Evolutionary conservation across 2,888 invertebrate genomes (phyloP), one percentile per base, ranked within the genome.

Genomic region (Drosophila peninsularis): DNA sequence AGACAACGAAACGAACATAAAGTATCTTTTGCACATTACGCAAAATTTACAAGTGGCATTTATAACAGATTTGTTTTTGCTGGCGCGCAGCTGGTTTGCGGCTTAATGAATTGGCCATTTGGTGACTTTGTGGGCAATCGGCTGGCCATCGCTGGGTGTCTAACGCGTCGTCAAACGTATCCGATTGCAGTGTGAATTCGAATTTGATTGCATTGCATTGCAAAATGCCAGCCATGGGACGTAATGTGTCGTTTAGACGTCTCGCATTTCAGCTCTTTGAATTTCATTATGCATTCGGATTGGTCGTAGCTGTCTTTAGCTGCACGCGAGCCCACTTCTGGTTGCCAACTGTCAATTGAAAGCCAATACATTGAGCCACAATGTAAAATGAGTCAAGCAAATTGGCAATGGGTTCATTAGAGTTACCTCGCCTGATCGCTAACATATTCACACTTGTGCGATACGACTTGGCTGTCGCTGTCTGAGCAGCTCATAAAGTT

Each of bases 71-170:
- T 21, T 24, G 21, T n/a, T n/a, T n/a, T 4, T 21, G 50, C 52
- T 47, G 14, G 13, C 41, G 50, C 47, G 65, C 75, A 69, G 76
- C 70, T 73, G 65, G 55, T 67, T 47, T 32, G 32, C 54, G 19
- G 62, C 61, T 45, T 67, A 82, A 81, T 82, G 86, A 81, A 76
- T 82, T 77, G 87, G 63, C 80, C 77, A 77, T 76, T 77, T 73
- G 68, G 44, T 41, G 62, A 54, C 63, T 61, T 47, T 45, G 58
- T 55, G 49, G 62, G 45, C 78, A 77, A 78, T 70, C 79, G 62
- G 60, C 64, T 75, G 75, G 75, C 79, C 79, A 66, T 63, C 70
- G 75, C 63, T 54, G 30, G 32, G 41, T 65, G 62, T 24, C 49
- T 30, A 39, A 37, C 14, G 44, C 17, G 42, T 52, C 52, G 41